A percentile compares a stretch with the other conserved stretches of the same genome.
phyloP scores from a whole-genome alignment of 1,140 invertebrate species.

The Drosophila bocki region DNA sequence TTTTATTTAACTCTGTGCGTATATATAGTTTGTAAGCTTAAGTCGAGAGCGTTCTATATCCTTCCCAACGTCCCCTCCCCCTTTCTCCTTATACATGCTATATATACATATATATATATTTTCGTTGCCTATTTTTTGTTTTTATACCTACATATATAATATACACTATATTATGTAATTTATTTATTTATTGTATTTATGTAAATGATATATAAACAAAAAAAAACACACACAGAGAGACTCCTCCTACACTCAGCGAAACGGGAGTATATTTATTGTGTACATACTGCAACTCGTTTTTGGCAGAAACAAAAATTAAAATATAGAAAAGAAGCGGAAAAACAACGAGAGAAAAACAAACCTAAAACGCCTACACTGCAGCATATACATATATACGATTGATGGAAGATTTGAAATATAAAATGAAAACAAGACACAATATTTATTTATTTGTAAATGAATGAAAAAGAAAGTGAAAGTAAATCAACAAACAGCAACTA shows the following conservation, averaged over 20 bases:
- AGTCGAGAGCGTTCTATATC: constrained; percentile 17
- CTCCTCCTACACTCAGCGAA: constrained; percentile 31
- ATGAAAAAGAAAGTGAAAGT: neutral
- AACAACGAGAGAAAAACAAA: constrained; percentile 15
- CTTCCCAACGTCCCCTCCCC: neutral
- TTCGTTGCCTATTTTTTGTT: constrained; percentile 78
- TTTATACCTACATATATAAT: constrained; percentile 57
- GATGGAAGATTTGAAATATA: constrained; percentile 28
- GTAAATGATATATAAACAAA: constrained; percentile 60
- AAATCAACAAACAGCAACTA: constrained; percentile 49
- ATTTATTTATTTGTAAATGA: constrained; percentile 77
- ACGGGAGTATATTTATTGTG: constrained; percentile 53
- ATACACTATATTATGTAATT: constrained; percentile 58
- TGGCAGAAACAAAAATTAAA: neutral
- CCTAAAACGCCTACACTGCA: constrained; percentile 46
- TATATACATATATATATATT: constrained; percentile 37
- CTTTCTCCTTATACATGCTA: constrained; percentile 17
- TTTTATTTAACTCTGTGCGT: constrained; percentile 18
- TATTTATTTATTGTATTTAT: constrained; percentile 83
- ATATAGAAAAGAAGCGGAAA: constrained; percentile 10
- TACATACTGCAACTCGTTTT: constrained; percentile 60
- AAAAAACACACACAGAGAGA: constrained; percentile 19
- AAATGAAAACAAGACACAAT: constrained; percentile 61
- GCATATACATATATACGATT: constrained; percentile 26
- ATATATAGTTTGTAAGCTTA: constrained; percentile 32